A percentile compares a stretch with the other conserved stretches of the same genome.
phyloP scores from a whole-genome alignment of 2,888 invertebrate species.

The Agrochola circellaris region DNA sequence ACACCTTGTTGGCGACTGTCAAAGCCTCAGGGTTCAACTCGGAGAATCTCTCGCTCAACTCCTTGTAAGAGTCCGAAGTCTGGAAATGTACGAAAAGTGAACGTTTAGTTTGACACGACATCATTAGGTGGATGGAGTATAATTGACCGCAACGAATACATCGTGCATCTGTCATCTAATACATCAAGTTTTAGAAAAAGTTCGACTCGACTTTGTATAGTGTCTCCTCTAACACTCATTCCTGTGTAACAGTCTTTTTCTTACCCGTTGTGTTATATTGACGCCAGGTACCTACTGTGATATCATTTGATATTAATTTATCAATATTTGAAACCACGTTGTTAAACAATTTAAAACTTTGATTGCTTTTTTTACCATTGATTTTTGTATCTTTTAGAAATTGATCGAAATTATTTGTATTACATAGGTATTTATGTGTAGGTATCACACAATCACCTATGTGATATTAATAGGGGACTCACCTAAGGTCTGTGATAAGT shows the following conservation, averaged over 20 bases:
- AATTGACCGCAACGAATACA: background rate
- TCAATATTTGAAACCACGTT: constrained; percentile 7
- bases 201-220: background rate
- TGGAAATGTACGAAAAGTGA: constrained; percentile 53
- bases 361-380: background rate
- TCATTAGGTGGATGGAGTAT: background rate
- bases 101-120: constrained; percentile 5
- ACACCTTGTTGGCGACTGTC: constrained; percentile 76
- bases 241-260: background rate
- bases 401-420: background rate
- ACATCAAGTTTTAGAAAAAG: background rate
- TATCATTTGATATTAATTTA: background rate
- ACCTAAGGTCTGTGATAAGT: too few relatives aligned
- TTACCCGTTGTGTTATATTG: too few relatives aligned
- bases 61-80: constrained; percentile 67
- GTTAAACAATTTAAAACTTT: background rate
- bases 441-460: background rate
- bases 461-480: background rate
- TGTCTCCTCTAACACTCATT: background rate
- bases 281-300: background rate
- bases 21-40: constrained; percentile 71
- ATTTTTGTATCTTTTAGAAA: background rate
- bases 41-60: constrained; percentile 67
- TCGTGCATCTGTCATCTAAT: too few relatives aligned
- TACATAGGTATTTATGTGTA: too few relatives aligned